phyloP scores from a whole-genome alignment of 1,140 invertebrate genomes.

The Laupala kohalensis region DNA sequence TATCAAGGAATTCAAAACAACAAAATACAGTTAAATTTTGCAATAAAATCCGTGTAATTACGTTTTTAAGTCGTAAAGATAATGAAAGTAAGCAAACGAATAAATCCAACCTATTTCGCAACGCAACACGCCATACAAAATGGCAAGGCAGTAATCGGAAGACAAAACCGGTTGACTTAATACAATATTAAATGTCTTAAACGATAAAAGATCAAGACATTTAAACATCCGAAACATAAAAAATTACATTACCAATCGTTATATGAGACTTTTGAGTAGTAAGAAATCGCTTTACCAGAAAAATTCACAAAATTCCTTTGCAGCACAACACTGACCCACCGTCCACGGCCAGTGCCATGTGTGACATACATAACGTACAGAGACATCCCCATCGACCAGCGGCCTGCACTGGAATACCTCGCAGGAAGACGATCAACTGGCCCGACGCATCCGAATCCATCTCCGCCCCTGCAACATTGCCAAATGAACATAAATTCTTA shows the following conservation, averaged over 20 bases:
- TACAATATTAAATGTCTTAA: neutral
- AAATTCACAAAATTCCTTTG: neutral
- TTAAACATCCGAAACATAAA: neutral
- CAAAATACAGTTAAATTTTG: too few relatives aligned
- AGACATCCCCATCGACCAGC: conserved; percentile 16
- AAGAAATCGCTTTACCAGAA: conserved; percentile 2
- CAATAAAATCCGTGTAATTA: too few relatives aligned
- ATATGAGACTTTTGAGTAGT: neutral
- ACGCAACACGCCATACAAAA: neutral
- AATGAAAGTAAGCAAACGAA: too few relatives aligned
- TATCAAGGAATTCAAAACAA: too few relatives aligned
- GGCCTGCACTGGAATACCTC: conserved; percentile 16
- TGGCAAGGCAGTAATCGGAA: neutral
- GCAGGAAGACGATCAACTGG: conserved; percentile 11
- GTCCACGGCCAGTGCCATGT: conserved; percentile 13
- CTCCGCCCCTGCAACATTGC: conserved; percentile 12
- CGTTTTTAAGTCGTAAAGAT: too few relatives aligned
- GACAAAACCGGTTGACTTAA: neutral
- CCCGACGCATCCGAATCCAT: conserved; percentile 12
- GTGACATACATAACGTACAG: conserved; percentile 16
- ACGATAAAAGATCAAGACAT: too few relatives aligned
- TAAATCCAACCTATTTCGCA: neutral
- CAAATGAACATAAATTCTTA: neutral
- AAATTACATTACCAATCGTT: neutral
- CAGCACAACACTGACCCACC: neutral